Conservation (phyloP, 2,888 invertebrate species). For the Corythucha ciliata region DNA sequence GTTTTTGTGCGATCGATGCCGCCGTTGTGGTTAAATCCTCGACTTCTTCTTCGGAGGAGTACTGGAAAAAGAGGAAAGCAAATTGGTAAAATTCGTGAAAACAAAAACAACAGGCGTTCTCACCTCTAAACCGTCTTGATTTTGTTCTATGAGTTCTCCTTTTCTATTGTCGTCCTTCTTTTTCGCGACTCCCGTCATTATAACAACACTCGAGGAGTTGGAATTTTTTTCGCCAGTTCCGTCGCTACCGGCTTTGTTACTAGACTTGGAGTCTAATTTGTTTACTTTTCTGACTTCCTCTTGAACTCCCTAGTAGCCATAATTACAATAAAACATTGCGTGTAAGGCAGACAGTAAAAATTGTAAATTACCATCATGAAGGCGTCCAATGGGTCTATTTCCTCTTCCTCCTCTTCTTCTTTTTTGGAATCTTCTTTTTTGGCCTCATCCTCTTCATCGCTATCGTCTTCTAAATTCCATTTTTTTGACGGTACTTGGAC, state of each 20-base stretch:
- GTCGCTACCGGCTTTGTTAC: conserved; percentile 37
- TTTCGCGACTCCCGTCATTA: conserved; percentile 76
- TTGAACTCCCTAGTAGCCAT: conserved; percentile 46
- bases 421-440: conserved; percentile 41
- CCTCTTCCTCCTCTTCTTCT: conserved; percentile 60
- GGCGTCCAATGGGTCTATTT: conserved; percentile 92
- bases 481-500: conserved; percentile 61
- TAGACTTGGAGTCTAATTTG: conserved; percentile 53
- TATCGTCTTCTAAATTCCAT: conserved; percentile 95
- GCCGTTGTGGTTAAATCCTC: conserved; percentile 89
- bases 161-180: conserved; percentile 63
- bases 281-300: conserved; percentile 75
- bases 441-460: conserved; percentile 71
- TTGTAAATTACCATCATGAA: conserved; percentile 71
- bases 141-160: conserved; percentile 97
- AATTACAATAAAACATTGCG: neutral
- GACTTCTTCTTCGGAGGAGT: conserved; percentile 93
- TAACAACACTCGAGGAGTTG: conserved; percentile 53
- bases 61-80: conserved; percentile 47
- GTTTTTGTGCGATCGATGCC: conserved; percentile 79
- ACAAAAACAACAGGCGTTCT: neutral
- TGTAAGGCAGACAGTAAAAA: neutral
- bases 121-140: conserved; percentile 85
- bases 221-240: conserved; percentile 37
- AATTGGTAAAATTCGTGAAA: too few relatives aligned